Evolutionary conservation across 2,113 vertebrate genomes (phyloP).

Genomic region (Gambusia affinis): DNA sequence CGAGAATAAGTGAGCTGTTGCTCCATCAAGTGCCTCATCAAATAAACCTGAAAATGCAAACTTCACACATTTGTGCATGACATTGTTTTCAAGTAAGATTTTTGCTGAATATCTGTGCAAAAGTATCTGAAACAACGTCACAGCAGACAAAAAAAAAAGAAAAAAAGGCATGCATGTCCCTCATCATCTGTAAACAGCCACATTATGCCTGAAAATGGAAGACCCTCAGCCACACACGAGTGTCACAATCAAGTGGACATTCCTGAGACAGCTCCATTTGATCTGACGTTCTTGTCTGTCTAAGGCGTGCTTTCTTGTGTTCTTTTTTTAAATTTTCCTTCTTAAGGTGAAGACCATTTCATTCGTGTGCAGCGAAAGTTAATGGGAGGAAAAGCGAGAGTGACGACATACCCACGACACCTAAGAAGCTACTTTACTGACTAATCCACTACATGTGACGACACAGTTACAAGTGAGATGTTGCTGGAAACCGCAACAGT

Average conservation of each 20-base stretch:
- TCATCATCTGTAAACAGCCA: slow-evolving; percentile 40
- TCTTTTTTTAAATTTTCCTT: not conserved
- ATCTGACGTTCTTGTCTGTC: slow-evolving; percentile 62
- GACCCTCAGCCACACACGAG: slow-evolving; percentile 68
- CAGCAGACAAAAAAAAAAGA: not conserved
- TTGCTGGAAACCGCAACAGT: slow-evolving; percentile 50
- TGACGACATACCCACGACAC: slow-evolving; percentile 68
- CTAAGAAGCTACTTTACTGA: slow-evolving; percentile 60
- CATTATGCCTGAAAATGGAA: slow-evolving; percentile 66
- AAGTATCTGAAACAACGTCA: slow-evolving; percentile 51
- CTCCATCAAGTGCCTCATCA: slow-evolving; percentile 38
- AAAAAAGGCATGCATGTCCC: slow-evolving; percentile 48
- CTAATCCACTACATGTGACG: slow-evolving; percentile 68
- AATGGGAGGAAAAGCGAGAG: slow-evolving; percentile 43
- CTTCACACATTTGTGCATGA: slow-evolving; percentile 41
- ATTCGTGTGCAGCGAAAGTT: slow-evolving; percentile 40
- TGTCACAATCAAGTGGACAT: slow-evolving; percentile 76
- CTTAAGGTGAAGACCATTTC: slow-evolving; percentile 40
- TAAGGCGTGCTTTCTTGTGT: slow-evolving; percentile 66
- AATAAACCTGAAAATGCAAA: slow-evolving; percentile 57
- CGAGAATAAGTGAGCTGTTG: slow-evolving; percentile 20
- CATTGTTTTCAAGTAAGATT: slow-evolving; percentile 73
- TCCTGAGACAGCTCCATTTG: slow-evolving; percentile 78
- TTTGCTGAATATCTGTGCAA: slow-evolving; percentile 66
- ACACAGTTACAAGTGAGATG: slow-evolving; percentile 69